Conservation (phyloP, 2,888 invertebrate genomes). For the Callinectes sapidus region DNA sequence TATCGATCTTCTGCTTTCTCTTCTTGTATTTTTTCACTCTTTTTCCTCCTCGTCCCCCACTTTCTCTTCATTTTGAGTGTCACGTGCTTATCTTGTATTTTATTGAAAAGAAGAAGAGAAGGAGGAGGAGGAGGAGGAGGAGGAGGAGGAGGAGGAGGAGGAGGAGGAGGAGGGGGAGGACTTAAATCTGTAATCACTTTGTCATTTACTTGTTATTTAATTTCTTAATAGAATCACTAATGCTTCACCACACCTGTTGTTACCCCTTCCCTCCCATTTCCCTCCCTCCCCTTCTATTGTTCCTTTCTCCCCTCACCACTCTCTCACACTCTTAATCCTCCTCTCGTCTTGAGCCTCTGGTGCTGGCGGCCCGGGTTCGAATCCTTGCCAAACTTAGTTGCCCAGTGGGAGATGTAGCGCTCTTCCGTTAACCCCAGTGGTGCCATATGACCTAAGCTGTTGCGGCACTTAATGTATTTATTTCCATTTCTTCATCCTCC, state of each 20-base stretch:
- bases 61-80: neutral
- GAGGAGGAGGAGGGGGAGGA: neutral
- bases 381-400: too few relatives aligned
- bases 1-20: neutral
- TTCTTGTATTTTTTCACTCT: neutral
- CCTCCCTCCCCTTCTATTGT: neutral
- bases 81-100: neutral
- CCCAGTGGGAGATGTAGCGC: too few relatives aligned
- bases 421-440: too few relatives aligned
- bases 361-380: too few relatives aligned
- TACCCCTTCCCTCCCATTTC: neutral
- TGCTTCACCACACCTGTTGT: neutral
- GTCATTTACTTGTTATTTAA: neutral
- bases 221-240: neutral
- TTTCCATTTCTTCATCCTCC: neutral
- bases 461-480: too few relatives aligned
- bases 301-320: neutral
- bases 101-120: neutral
- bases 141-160: neutral
- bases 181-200: neutral
- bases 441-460: too few relatives aligned
- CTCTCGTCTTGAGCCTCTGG: neutral
- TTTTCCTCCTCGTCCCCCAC: neutral
- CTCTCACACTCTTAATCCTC: neutral
- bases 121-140: neutral